Percentiles rank a stretch among this genome's conserved stretches.
These are phyloP conservation scores for Sylvicola cinctus DNA, from an alignment of 2,888 invertebrate genomes.

Conservation along the genomic window DNA sequence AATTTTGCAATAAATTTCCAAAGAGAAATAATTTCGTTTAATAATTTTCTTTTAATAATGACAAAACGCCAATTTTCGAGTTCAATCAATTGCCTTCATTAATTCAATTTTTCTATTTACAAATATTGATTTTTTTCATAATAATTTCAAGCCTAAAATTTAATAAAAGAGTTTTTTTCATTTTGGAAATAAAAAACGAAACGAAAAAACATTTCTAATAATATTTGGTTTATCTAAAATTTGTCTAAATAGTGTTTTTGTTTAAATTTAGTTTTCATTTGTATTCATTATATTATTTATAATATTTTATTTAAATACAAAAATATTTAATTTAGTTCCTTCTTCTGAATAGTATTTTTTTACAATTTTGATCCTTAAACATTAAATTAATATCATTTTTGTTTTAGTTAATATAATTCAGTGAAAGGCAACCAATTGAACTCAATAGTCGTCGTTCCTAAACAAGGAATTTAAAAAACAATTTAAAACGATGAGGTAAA, in stretches of 20 bases:
- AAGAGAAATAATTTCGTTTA: no score
- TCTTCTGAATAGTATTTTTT: neutral
- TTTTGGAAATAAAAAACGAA: neutral
- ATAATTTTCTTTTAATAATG: neutral
- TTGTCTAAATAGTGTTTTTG: neutral
- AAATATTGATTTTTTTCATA: neutral
- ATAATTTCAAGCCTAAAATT: neutral
- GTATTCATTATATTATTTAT: neutral
- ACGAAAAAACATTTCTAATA: slow-evolving; percentile 1
- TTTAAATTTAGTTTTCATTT: neutral
- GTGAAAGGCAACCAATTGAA: no score
- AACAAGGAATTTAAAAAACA: no score
- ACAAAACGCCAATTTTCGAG: neutral
- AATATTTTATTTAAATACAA: slow-evolving; percentile 1
- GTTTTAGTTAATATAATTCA: no score
- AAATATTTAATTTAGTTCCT: neutral
- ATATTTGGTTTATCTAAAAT: slow-evolving; percentile 1
- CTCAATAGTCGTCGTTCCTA: no score
- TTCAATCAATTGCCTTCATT: neutral
- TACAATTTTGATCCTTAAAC: neutral
- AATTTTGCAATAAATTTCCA: no score
- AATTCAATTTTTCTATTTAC: neutral
- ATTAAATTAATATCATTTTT: neutral
- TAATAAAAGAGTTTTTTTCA: neutral
- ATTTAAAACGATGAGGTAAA: no score